Percentiles rank a stretch among this genome's conserved stretches.
phyloP scores from a whole-genome alignment of 1,140 invertebrate species.

The Brachionus plicatilis region DNA sequence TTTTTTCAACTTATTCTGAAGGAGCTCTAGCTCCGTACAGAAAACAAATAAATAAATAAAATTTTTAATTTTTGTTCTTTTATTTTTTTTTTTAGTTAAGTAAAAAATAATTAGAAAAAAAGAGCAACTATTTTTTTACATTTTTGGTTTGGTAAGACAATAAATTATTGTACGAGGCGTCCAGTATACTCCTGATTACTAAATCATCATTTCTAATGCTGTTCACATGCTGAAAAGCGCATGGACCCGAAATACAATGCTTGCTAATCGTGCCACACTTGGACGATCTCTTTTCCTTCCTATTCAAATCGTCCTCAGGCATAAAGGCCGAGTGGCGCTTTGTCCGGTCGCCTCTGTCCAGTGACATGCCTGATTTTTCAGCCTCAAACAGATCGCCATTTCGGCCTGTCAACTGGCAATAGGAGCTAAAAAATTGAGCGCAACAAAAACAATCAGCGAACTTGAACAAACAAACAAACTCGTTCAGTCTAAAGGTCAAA shows the following conservation, averaged over 20 bases:
- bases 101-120: not conserved
- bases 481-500: not conserved
- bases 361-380: not conserved
- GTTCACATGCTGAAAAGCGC: constrained; percentile 30
- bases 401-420: not conserved
- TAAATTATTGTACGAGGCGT: not conserved
- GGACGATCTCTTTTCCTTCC: not conserved
- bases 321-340: not conserved
- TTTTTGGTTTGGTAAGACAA: not conserved
- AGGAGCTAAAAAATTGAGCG: not conserved
- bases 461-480: not conserved
- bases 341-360: not conserved
- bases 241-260: not conserved
- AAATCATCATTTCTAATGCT: not conserved
- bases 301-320: not conserved
- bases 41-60: too few relatives aligned
- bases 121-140: not conserved
- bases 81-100: too few relatives aligned
- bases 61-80: too few relatives aligned
- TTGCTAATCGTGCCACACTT: not conserved
- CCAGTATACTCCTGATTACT: not conserved
- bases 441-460: constrained; percentile 1
- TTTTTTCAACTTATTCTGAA: too few relatives aligned
- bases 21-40: too few relatives aligned
- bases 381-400: not conserved